phyloP scores from a whole-genome alignment of 92 coral and sea anemone species.

The Actinostola sp. region DNA sequence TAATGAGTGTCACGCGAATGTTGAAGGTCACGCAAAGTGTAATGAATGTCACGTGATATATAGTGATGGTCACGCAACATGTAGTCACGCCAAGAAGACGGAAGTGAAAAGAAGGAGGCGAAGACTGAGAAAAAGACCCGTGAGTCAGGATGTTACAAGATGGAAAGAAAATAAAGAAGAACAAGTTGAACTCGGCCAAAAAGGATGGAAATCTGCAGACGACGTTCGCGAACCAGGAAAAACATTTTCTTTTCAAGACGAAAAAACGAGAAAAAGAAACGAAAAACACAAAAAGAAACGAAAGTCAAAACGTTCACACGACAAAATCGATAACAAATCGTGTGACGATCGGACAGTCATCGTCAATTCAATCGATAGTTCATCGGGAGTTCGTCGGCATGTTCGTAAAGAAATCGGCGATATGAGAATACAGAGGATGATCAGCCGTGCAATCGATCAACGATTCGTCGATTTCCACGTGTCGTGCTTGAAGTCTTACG shows the following conservation, averaged over 20 bases:
- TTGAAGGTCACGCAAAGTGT: neutral
- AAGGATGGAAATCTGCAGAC: constrained; percentile 24
- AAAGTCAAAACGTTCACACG: constrained; percentile 11
- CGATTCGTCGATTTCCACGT: constrained; percentile 29
- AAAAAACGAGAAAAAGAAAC: neutral
- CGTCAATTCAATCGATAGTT: constrained; percentile 18
- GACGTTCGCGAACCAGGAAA: constrained; percentile 10
- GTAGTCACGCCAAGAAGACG: neutral
- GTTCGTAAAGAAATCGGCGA: constrained; percentile 27
- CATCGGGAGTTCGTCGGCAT: constrained; percentile 30
- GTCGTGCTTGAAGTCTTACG: constrained; percentile 14
- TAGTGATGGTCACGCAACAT: constrained; percentile 1
- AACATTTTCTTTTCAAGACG: constrained; percentile 14
- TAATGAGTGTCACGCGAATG: constrained; percentile 2
- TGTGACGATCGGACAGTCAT: neutral
- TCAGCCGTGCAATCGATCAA: constrained; percentile 21
- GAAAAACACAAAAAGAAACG: constrained; percentile 9
- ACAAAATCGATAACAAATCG: constrained; percentile 12
- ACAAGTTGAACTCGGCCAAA: constrained; percentile 18
- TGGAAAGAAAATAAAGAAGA: constrained; percentile 21
- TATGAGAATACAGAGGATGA: constrained; percentile 15
- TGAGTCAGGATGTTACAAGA: constrained; percentile 14
- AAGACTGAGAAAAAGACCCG: constrained; percentile 2
- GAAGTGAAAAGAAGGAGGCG: constrained; percentile 2
- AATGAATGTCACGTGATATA: neutral